Percentiles rank a stretch among this genome's conserved stretches.
These are phyloP conservation scores for Mythimna lalbum DNA, from an alignment of 2,888 invertebrate genomes.

Conservation along the genomic window DNA sequence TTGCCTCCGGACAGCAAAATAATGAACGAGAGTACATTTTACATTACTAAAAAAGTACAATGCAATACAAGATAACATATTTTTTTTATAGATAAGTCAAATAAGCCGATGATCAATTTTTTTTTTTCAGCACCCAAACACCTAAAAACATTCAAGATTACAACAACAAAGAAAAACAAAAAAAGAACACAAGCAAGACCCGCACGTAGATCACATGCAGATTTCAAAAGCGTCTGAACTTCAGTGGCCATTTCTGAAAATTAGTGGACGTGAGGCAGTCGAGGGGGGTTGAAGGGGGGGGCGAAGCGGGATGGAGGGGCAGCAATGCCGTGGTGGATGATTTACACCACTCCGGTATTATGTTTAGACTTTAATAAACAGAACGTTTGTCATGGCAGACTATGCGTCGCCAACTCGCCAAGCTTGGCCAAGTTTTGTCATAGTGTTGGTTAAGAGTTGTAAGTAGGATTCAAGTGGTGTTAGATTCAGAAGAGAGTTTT, in stretches of 20 bases:
- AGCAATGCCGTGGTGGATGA: constrained; percentile 87
- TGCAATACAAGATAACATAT: neutral
- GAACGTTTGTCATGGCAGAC: constrained; percentile 87
- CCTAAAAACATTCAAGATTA: constrained; percentile 12
- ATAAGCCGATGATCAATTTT: neutral
- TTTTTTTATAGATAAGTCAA: neutral
- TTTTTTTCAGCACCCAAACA: neutral
- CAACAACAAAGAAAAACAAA: constrained; percentile 18
- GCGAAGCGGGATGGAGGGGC: constrained; percentile 64
- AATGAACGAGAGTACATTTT: neutral
- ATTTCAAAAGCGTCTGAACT: constrained; percentile 78
- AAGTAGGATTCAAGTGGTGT: constrained; percentile 28
- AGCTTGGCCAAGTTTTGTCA: constrained; percentile 70
- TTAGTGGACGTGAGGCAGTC: constrained; percentile 81
- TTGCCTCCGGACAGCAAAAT: neutral
- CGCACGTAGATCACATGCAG: constrained; percentile 71
- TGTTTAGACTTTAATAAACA: constrained; percentile 92
- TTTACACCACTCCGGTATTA: constrained; percentile 92
- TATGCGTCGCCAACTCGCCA: constrained; percentile 80
- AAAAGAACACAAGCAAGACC: constrained; percentile 16
- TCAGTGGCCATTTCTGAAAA: constrained; percentile 88
- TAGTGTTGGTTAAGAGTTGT: constrained; percentile 34
- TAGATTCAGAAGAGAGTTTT: constrained; percentile 24
- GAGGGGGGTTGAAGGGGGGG: constrained; percentile 66
- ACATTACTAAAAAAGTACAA: neutral